Evolutionary conservation across 2,113 vertebrate species (phyloP), one percentile per base, ranked within the genome.

Genomic region (Cnemophilus loriae): DNA sequence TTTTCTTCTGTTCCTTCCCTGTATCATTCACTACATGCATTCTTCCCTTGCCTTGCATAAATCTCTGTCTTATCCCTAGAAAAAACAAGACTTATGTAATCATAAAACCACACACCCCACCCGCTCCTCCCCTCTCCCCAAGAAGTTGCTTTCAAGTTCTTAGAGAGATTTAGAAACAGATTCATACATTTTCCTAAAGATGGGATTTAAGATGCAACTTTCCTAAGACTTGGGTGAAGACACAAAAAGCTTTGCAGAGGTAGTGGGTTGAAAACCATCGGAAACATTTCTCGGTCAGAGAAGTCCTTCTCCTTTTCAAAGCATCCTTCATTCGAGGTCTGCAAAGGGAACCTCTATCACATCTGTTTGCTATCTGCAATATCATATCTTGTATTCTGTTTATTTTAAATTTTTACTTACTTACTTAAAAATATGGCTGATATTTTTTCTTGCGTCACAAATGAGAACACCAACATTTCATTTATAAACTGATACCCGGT

Each of bases 1-100:
- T 90, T 96, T 94, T 95, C 56, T 89, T 95, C 89, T 63, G 79
- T 76, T 93, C 93, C 82, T 86, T 93, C 89, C 85, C 73, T 46
- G 8, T 95, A 89, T 96, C 91, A 68, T 93, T 97, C 80, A 26
- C 70, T 95, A 96, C 89, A 95, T 9, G 47, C 60, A 75, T 96
- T 96, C 78, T 46, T 95, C 92, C 80, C 65, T 78, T 20, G 42
- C 56, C 16, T 95, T 92, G 69, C 96, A 97, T 96, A 97, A 98
- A 97, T 97, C 97, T 98, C 97, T 92, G 60, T 89, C 94, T 84
- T 71, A 41, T 96, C 91, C 93, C 73, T 63, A 74, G 69, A 89
- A 85, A 95, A 81, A 93, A 33, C 24, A 68, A 35, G 74, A 55
- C 42, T 89, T 92, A 33, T 24, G 42, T 95, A 96, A 91, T 95